Evolutionary conservation across 1,140 invertebrate species (phyloP).

Genomic region (Trachymyrmex septentrionalis): DNA sequence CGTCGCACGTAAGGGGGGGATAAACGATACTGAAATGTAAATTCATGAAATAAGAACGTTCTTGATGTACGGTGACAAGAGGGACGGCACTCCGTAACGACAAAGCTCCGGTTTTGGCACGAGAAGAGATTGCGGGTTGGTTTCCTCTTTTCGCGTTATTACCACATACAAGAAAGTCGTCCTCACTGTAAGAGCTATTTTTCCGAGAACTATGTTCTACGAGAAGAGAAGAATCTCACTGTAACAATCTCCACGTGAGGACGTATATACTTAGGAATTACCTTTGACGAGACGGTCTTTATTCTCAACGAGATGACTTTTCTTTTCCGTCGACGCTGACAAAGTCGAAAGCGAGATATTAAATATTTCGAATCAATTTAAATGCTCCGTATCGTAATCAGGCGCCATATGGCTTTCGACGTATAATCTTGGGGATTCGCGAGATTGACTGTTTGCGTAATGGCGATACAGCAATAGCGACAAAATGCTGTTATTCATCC

Average conservation of each 20-base stretch:
- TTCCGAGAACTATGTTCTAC: not conserved
- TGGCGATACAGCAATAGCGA: not conserved
- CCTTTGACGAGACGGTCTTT: not conserved
- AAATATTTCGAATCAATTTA: conserved; percentile 27
- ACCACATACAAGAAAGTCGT: not conserved
- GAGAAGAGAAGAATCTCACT: not conserved
- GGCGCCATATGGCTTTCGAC: conserved; percentile 32
- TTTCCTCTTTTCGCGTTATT: not conserved
- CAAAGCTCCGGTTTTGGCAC: not conserved
- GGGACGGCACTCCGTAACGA: not conserved
- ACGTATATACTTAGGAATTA: not conserved
- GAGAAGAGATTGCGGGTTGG: not conserved
- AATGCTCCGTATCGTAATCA: not conserved
- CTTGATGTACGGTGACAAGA: not conserved
- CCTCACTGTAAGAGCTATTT: not conserved
- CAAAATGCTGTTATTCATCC: not conserved
- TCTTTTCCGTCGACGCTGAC: too few relatives aligned
- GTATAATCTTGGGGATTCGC: conserved; percentile 35
- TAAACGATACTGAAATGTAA: conserved; percentile 6
- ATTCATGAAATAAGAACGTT: conserved; percentile 10
- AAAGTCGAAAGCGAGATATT: not conserved
- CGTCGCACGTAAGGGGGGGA: not conserved
- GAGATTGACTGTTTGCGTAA: conserved; percentile 41
- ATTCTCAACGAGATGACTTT: not conserved
- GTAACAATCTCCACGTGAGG: not conserved